Conservation (phyloP, 2,888 invertebrate genomes). For the Scotopteryx bipunctaria region DNA sequence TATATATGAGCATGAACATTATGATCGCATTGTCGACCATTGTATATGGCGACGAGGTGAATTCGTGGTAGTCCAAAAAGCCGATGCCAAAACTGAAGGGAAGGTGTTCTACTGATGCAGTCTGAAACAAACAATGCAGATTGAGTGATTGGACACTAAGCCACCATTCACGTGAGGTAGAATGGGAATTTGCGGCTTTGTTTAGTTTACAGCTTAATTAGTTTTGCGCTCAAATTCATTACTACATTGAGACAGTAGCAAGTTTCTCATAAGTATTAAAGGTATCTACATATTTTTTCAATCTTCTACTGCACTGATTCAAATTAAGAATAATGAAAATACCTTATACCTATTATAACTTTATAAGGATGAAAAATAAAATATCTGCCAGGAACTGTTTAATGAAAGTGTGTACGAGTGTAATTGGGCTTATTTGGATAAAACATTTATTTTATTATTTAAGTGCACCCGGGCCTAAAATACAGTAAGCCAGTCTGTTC, state of each 20-base stretch:
- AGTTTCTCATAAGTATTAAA: no score
- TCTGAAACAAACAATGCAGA: conserved; percentile 52
- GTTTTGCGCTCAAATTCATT: not conserved
- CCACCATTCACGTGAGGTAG: not conserved
- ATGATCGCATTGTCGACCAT: conserved; percentile 66
- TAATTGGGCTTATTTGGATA: no score
- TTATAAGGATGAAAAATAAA: no score
- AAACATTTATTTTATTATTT: no score
- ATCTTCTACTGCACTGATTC: no score
- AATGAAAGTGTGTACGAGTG: no score
- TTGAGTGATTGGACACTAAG: not conserved
- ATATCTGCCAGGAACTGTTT: no score
- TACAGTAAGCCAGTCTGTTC: no score
- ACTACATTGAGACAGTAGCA: not conserved
- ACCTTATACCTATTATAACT: no score
- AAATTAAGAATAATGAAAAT: no score
- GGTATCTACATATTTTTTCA: no score
- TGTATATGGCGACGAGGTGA: conserved; percentile 57
- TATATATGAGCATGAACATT: conserved; percentile 54
- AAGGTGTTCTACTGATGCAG: conserved; percentile 43
- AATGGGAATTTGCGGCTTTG: not conserved
- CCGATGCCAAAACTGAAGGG: conserved; percentile 60
- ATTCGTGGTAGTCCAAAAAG: conserved; percentile 62
- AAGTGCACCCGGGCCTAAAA: no score
- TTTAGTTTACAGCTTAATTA: conserved; percentile 1